phyloP scores from a whole-genome alignment of 2,888 invertebrate species.

The Conistra vaccinii region DNA sequence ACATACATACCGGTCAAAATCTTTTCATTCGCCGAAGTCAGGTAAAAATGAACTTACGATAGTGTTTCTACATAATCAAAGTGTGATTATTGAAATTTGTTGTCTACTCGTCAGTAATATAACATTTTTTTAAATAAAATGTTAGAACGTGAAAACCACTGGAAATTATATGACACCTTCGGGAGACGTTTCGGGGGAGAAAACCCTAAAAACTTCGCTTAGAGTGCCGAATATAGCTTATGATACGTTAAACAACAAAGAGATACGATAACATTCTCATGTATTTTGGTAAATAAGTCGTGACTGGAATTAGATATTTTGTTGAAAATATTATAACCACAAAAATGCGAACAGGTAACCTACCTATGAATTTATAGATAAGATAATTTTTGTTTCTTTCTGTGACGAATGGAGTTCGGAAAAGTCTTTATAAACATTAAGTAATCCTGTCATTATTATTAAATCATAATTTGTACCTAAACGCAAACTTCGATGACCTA shows the following conservation, averaged over 20 bases:
- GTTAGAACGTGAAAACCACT: neutral
- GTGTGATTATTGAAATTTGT: neutral
- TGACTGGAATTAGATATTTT: neutral
- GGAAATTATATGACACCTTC: neutral
- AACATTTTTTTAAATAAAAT: too few relatives aligned
- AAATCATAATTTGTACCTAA: neutral
- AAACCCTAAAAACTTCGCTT: neutral
- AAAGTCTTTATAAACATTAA: neutral
- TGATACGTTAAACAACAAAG: constrained; percentile 3
- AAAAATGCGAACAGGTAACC: too few relatives aligned
- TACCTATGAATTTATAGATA: too few relatives aligned
- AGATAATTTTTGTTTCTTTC: too few relatives aligned
- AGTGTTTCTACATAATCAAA: neutral
- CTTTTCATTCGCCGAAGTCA: too few relatives aligned
- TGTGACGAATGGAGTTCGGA: neutral
- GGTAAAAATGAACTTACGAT: too few relatives aligned
- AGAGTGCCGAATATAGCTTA: constrained; percentile 2
- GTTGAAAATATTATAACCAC: neutral
- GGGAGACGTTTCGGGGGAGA: constrained; percentile 2
- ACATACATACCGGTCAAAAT: too few relatives aligned
- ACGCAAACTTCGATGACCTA: too few relatives aligned
- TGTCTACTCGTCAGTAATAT: neutral
- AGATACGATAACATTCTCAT: neutral
- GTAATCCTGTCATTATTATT: neutral
- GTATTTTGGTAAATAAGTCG: neutral